Conservation (phyloP, 23 tunicate species). For the Oikopleura dioica region DNA sequence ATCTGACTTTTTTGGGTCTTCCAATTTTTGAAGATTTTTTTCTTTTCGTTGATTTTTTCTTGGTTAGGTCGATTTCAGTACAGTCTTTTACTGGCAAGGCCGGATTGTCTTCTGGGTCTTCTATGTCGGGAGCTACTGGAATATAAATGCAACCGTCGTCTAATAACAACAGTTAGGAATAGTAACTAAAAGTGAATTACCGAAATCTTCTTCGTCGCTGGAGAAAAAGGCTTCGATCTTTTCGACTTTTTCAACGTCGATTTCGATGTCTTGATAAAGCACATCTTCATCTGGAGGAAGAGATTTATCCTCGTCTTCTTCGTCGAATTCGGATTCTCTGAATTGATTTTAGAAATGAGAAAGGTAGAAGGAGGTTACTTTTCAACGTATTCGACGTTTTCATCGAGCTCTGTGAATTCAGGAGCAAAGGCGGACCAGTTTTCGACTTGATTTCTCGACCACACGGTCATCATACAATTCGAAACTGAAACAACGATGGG, state of each 20-base stretch:
- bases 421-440: constrained; percentile 98
- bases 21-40: too few species aligned
- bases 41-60: too few species aligned
- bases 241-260: constrained; percentile 39
- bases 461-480: constrained; percentile 72
- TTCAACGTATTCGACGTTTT: constrained; percentile 82
- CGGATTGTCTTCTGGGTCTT: constrained; percentile 95
- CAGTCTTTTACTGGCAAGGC: too few species aligned
- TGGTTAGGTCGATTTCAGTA: too few species aligned
- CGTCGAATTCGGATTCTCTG: constrained; percentile 91
- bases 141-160: constrained; percentile 44
- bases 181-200: not conserved
- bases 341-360: too few species aligned
- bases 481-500: constrained; percentile 72
- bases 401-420: constrained; percentile 75
- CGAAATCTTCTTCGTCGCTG: constrained; percentile 12
- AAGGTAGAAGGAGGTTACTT: too few species aligned
- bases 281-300: constrained; percentile 20
- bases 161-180: constrained; percentile 13
- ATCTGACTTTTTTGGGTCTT: too few species aligned
- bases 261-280: constrained; percentile 24
- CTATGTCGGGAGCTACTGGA: constrained; percentile 78
- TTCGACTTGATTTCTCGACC: constrained; percentile 96
- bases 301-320: constrained; percentile 69
- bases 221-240: constrained; percentile 61